Conservation (phyloP, 2,797 vertebrate genomes). For the Catostomus latipinnis region DNA sequence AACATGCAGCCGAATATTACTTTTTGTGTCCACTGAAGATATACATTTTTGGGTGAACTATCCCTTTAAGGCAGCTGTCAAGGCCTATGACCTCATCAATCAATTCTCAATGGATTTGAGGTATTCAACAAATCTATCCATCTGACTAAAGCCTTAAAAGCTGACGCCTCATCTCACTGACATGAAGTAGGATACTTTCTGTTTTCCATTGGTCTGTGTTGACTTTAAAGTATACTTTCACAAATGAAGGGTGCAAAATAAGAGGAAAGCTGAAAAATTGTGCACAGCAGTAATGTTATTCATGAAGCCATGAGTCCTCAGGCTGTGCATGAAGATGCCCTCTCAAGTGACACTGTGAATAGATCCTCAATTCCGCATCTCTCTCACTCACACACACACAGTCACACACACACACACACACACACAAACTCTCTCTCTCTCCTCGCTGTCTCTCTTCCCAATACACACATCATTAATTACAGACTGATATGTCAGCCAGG, state of each 20-base stretch:
- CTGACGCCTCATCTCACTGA: conserved; percentile 7
- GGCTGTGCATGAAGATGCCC: conserved; percentile 4
- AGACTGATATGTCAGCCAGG: too few species aligned
- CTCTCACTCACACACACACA: too few species aligned
- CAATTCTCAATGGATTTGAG: not conserved
- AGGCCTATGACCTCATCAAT: not conserved
- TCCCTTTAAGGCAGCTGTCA: not conserved
- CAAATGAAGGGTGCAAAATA: not conserved
- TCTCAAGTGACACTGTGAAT: conserved; percentile 5
- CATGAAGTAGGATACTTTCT: conserved; percentile 13
- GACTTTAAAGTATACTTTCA: not conserved
- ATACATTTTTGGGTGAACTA: not conserved
- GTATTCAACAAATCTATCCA: conserved; percentile 9
- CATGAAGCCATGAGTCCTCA: conserved; percentile 25
- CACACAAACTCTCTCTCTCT: not conserved
- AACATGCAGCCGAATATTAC: too few species aligned
- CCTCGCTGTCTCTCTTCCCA: not conserved
- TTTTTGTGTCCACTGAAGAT: too few species aligned
- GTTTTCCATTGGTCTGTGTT: conserved; percentile 1
- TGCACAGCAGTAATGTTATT: conserved; percentile 5
- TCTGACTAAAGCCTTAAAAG: conserved; percentile 27
- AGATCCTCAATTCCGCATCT: not conserved
- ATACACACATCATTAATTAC: too few species aligned
- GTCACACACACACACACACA: not conserved
- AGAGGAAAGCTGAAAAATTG: not conserved